phyloP scores from a whole-genome alignment of 2,113 vertebrate species.

The Regulus satrapa region DNA sequence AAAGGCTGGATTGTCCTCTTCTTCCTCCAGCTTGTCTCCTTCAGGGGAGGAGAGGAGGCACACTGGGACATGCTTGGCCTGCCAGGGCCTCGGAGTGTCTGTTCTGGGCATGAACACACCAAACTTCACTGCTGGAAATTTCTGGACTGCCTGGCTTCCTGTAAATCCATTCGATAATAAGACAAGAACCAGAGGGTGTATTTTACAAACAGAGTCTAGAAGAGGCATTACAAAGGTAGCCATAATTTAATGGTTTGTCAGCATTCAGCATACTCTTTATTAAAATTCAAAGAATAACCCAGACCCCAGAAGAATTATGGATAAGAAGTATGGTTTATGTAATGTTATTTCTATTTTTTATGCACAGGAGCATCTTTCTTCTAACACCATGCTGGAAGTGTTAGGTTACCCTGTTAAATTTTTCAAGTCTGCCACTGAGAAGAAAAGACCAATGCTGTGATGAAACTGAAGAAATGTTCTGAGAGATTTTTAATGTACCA shows the following conservation, averaged over 20 bases:
- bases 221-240: neutral
- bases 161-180: neutral
- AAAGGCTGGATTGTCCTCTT: neutral
- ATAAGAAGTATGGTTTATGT: neutral
- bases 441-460: slow-evolving; percentile 44
- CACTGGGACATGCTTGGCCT: neutral
- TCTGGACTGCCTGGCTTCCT: neutral
- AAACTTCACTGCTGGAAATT: neutral
- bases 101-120: neutral
- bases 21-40: neutral
- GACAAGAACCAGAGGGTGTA: neutral
- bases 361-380: slow-evolving; percentile 27
- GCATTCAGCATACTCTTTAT: neutral
- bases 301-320: neutral
- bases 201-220: neutral
- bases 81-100: neutral
- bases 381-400: slow-evolving; percentile 4
- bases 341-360: slow-evolving; percentile 32
- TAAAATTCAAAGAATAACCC: slow-evolving; percentile 8
- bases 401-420: slow-evolving; percentile 45
- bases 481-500: neutral
- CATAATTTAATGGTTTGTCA: neutral
- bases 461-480: slow-evolving; percentile 24
- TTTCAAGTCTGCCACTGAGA: slow-evolving; percentile 36
- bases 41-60: neutral